A percentile compares a stretch with the other conserved stretches of the same genome.
Conservation (phyloP, 2,113 vertebrate genomes). For the Castor canadensis region DNA sequence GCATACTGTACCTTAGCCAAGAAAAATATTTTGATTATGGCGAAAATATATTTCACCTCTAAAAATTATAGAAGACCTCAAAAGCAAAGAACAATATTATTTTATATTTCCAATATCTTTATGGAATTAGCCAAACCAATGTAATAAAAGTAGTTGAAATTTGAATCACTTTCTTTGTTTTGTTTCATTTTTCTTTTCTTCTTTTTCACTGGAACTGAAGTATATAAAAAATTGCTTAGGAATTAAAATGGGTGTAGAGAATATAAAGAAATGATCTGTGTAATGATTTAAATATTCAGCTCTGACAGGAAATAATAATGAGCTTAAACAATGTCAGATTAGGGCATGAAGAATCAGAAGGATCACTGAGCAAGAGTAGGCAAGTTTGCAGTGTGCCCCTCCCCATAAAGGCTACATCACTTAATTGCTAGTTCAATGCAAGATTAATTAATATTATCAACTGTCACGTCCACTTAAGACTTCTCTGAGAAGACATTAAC, state of each 20-base stretch:
- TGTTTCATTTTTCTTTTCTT: background rate
- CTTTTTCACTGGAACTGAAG: background rate
- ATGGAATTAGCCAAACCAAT: background rate
- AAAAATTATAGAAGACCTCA: background rate
- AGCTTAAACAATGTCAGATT: background rate
- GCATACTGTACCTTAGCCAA: background rate
- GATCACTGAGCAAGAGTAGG: background rate
- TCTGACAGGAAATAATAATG: slow-evolving; percentile 3
- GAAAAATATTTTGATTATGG: background rate
- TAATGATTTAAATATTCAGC: slow-evolving; percentile 18
- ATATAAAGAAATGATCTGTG: background rate
- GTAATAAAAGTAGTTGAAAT: background rate
- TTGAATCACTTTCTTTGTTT: background rate
- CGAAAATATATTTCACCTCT: background rate
- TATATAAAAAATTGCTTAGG: background rate
- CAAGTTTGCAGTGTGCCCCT: background rate
- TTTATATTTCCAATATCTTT: background rate
- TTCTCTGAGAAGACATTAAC: slow-evolving; percentile 31
- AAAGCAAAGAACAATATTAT: background rate
- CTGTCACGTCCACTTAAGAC: slow-evolving; percentile 24
- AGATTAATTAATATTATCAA: slow-evolving; percentile 47
- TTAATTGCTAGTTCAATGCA: slow-evolving; percentile 29
- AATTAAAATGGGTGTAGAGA: background rate
- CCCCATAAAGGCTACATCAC: fast-evolving
- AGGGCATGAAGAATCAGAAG: background rate